phyloP scores from a whole-genome alignment of 2,888 invertebrate species.

The Caenorhabditis doughertyi region DNA sequence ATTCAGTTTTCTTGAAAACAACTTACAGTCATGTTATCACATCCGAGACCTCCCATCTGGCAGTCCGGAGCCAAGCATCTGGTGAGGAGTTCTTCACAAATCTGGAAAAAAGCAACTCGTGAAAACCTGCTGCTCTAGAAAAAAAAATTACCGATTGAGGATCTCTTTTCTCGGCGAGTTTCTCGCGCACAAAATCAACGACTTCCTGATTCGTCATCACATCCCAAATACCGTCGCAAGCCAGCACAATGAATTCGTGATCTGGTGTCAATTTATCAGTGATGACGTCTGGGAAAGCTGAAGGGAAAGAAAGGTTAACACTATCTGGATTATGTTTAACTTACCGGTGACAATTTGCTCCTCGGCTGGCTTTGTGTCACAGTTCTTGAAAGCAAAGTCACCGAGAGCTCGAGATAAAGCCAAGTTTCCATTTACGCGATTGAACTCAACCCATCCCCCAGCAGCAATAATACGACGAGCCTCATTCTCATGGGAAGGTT shows the following conservation, averaged over 20 bases:
- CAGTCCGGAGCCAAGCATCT: constrained; percentile 97
- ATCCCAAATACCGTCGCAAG: constrained; percentile 99
- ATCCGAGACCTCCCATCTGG: constrained; percentile 94
- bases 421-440: constrained; percentile 92
- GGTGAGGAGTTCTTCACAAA: constrained; percentile 96
- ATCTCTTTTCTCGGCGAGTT: constrained; percentile 90
- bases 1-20: neutral
- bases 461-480: constrained; percentile 92
- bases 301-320: too few relatives aligned
- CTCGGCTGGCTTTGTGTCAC: constrained; percentile 90
- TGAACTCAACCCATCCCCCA: constrained; percentile 97
- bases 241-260: constrained; percentile 96
- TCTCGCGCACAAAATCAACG: constrained; percentile 91
- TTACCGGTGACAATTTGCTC: constrained; percentile 97
- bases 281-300: constrained; percentile 95
- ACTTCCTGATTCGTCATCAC: constrained; percentile 93
- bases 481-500: constrained; percentile 84
- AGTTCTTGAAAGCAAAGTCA: constrained; percentile 96
- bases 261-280: constrained; percentile 90
- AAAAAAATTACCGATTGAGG: constrained; percentile 88
- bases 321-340: neutral
- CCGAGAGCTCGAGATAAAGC: constrained; percentile 96
- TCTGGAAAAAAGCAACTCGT: constrained; percentile 83
- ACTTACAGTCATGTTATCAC: constrained; percentile 96
- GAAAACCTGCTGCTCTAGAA: neutral